Conservation (phyloP, 2,113 vertebrate genomes). For the Rhegmatorhina hoffmannsi region DNA sequence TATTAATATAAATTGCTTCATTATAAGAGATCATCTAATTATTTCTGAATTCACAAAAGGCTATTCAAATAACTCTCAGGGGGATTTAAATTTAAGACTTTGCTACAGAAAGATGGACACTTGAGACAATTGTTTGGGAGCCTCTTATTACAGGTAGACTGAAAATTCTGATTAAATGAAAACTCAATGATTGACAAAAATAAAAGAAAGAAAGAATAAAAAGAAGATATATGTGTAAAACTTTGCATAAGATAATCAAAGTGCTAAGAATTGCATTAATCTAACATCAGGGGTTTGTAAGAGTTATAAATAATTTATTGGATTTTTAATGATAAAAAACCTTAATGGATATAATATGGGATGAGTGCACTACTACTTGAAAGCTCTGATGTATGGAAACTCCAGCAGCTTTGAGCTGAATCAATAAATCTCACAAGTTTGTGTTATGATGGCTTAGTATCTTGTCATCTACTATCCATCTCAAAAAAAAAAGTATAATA, state of each 20-base stretch:
- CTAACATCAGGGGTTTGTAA: slow-evolving; percentile 63
- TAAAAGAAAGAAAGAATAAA: not conserved
- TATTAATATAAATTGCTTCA: slow-evolving; percentile 71
- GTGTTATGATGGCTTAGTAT: slow-evolving; percentile 56
- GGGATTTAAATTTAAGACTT: slow-evolving; percentile 57
- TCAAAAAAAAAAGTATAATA: slow-evolving; percentile 25
- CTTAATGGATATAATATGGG: slow-evolving; percentile 70
- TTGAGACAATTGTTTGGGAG: slow-evolving; percentile 26
- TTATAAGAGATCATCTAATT: slow-evolving; percentile 72
- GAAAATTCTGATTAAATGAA: slow-evolving; percentile 30
- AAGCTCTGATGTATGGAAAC: slow-evolving; percentile 64
- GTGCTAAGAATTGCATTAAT: slow-evolving; percentile 60
- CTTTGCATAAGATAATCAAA: slow-evolving; percentile 49
- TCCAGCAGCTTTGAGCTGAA: slow-evolving; percentile 65
- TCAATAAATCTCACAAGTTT: slow-evolving; percentile 71
- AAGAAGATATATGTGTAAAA: slow-evolving; percentile 25
- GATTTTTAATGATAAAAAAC: slow-evolving; percentile 72
- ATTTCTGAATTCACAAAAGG: slow-evolving; percentile 69
- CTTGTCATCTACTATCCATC: slow-evolving; percentile 54
- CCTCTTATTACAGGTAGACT: not conserved
- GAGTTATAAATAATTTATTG: slow-evolving; percentile 78
- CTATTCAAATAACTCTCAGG: slow-evolving; percentile 50
- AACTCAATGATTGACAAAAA: not conserved
- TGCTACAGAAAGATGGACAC: not conserved
- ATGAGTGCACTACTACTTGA: slow-evolving; percentile 48